These are phyloP conservation scores for Drosophila neonasuta DNA, from an alignment of 2,888 invertebrate genomes.

Conservation along the genomic window DNA sequence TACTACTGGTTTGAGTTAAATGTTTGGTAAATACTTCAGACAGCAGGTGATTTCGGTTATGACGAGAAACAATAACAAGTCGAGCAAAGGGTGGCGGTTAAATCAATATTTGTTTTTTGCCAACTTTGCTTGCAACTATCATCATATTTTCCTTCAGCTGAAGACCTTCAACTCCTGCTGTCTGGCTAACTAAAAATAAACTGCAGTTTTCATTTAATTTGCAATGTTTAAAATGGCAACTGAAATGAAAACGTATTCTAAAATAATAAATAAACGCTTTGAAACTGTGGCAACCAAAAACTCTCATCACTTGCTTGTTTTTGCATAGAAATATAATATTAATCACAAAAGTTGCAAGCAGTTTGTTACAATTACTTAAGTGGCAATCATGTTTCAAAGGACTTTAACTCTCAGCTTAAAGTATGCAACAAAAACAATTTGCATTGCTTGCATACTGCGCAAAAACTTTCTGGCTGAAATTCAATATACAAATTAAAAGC, in stretches of 20 bases:
- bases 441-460: not conserved
- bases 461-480: not conserved
- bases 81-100: not conserved
- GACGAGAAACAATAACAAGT: not conserved
- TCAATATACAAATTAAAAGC: not conserved
- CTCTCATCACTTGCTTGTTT: not conserved
- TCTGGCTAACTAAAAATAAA: not conserved
- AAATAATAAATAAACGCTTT: not conserved
- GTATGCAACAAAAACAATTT: not conserved
- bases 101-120: not conserved
- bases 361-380: not conserved
- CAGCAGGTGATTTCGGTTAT: not conserved
- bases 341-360: not conserved
- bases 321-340: not conserved
- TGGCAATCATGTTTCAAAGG: slow-evolving; percentile 1
- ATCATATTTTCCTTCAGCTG: not conserved
- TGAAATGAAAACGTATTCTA: not conserved
- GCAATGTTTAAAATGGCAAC: no score
- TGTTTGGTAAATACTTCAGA: not conserved
- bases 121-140: not conserved
- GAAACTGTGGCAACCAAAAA: not conserved
- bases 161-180: not conserved
- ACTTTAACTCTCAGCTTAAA: not conserved
- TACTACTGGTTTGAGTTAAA: slow-evolving; percentile 2
- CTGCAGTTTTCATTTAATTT: not conserved